These are phyloP conservation scores for Calliopum simillimum DNA, from an alignment of 2,888 invertebrate genomes.

Conservation along the genomic window DNA sequence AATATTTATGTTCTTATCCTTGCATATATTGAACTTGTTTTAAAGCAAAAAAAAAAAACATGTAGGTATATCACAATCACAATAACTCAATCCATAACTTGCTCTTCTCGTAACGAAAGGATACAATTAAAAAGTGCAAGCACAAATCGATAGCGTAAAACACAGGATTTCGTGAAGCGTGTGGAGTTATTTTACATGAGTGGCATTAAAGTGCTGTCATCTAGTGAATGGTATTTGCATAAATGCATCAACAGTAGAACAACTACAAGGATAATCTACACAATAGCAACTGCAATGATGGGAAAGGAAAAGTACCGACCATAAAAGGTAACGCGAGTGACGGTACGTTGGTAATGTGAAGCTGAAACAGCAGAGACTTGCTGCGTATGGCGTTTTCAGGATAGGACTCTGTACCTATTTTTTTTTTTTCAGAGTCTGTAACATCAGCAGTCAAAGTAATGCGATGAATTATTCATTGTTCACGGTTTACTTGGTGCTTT, in stretches of 20 bases:
- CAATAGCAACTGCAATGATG: background rate
- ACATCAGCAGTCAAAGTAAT: slow-evolving; percentile 43
- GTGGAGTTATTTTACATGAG: slow-evolving; percentile 15
- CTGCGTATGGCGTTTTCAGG: background rate
- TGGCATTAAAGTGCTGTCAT: slow-evolving; percentile 23
- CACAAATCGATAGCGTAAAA: no score
- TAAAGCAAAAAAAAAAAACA: no score
- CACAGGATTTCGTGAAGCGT: no score
- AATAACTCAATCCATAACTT: no score
- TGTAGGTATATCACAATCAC: no score
- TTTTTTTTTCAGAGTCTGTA: background rate
- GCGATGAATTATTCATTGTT: slow-evolving; percentile 59
- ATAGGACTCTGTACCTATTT: slow-evolving; percentile 13
- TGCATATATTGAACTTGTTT: no score
- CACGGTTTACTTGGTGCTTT: slow-evolving; percentile 57
- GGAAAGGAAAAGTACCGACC: background rate
- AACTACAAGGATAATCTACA: slow-evolving; percentile 42
- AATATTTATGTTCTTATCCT: no score
- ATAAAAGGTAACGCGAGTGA: background rate
- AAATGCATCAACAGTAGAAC: slow-evolving; percentile 24
- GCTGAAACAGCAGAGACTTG: background rate
- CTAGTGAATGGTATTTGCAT: slow-evolving; percentile 37
- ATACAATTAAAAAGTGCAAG: no score
- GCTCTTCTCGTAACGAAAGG: no score
- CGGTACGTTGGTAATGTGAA: slow-evolving; percentile 6